These are phyloP conservation scores for Ormyrus thymus DNA, from an alignment of 2,888 invertebrate genomes.

Conservation along the genomic window DNA sequence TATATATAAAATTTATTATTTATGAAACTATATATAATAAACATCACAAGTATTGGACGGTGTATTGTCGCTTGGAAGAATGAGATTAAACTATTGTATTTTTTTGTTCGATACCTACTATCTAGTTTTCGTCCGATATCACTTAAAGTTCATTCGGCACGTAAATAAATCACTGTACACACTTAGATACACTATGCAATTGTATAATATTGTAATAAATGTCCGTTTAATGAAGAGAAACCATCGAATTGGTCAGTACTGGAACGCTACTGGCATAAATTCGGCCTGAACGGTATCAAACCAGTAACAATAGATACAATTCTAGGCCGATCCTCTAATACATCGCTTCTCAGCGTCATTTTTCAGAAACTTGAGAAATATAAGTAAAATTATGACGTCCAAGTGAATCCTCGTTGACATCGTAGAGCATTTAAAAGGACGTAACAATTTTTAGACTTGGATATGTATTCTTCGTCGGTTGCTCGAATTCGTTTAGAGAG, in stretches of 20 bases:
- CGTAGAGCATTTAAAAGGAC: background rate
- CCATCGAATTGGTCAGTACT: constrained; percentile 29
- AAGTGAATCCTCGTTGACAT: background rate
- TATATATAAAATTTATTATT: constrained; percentile 19
- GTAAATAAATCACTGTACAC: constrained; percentile 28
- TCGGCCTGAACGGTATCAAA: constrained; percentile 28
- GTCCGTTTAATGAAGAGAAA: constrained; percentile 3
- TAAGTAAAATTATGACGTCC: background rate
- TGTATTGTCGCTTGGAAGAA: constrained; percentile 47
- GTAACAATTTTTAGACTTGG: too few relatives aligned
- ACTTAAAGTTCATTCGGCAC: constrained; percentile 30
- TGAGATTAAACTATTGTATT: constrained; percentile 22
- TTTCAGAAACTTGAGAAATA: too few relatives aligned
- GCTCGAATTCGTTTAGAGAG: constrained; percentile 1
- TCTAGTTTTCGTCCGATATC: constrained; percentile 16
- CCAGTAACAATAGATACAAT: constrained; percentile 24
- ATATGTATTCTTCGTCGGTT: background rate
- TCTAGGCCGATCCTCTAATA: constrained; percentile 17
- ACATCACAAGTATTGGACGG: constrained; percentile 53
- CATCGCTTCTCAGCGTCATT: background rate
- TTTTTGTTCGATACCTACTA: constrained; percentile 39
- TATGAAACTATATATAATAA: constrained; percentile 41
- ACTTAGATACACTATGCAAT: background rate
- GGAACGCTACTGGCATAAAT: constrained; percentile 46
- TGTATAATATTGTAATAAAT: constrained; percentile 2